These are phyloP conservation scores for Istiophorus platypterus DNA, from an alignment of 2,113 vertebrate species.

Conservation along the genomic window DNA sequence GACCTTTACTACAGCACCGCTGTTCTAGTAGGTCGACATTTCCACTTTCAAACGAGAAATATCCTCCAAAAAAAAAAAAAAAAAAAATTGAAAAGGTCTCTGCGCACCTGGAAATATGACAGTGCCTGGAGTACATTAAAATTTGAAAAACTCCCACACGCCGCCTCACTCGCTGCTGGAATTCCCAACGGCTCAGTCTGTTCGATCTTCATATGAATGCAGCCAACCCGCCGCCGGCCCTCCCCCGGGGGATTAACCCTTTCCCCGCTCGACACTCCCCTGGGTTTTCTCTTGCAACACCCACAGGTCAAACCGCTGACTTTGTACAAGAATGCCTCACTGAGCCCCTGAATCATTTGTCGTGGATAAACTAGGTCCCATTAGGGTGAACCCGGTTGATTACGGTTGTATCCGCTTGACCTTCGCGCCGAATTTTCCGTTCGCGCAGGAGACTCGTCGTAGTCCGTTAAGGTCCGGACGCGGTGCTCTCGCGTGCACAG, in stretches of 20 bases:
- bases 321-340: not conserved
- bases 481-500: not conserved
- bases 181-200: not conserved
- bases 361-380: not conserved
- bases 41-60: constrained; percentile 1
- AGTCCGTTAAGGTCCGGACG: not conserved
- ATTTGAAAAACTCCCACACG: not conserved
- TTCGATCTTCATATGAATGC: not conserved
- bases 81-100: not conserved
- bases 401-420: not conserved
- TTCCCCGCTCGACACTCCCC: not conserved
- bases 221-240: too few relatives aligned
- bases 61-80: too few relatives aligned
- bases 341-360: not conserved
- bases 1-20: not conserved
- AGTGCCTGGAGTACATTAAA: not conserved
- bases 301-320: not conserved
- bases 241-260: not conserved
- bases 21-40: not conserved
- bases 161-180: not conserved
- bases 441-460: not conserved
- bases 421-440: not conserved
- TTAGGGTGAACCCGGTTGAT: not conserved
- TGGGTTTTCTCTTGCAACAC: not conserved
- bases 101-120: not conserved